These are phyloP conservation scores for Baryphthengus martii DNA, from an alignment of 2,113 vertebrate genomes.

Conservation along the genomic window DNA sequence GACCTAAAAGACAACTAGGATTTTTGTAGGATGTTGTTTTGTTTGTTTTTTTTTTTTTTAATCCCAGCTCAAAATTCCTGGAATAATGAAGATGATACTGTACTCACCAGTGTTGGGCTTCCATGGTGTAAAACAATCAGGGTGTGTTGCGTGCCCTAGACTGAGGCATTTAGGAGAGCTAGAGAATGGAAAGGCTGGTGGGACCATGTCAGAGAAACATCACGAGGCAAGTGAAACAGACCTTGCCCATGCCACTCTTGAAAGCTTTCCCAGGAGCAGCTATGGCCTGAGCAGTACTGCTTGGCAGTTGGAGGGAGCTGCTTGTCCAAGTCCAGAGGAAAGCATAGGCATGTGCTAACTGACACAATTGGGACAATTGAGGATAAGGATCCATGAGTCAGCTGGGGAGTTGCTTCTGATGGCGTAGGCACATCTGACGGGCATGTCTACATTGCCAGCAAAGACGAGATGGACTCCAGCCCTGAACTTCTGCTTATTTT, in stretches of 20 bases:
- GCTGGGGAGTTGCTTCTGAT: not conserved
- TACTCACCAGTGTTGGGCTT: not conserved
- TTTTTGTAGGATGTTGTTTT: not conserved
- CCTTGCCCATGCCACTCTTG: not conserved
- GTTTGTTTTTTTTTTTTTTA: not conserved
- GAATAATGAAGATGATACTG: not conserved
- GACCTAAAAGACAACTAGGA: not conserved
- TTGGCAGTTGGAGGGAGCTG: not conserved
- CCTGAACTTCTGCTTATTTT: not conserved
- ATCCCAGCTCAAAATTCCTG: not conserved
- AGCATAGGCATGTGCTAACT: not conserved
- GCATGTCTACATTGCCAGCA: not conserved
- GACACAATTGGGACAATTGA: accelerated
- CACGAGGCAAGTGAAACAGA: not conserved
- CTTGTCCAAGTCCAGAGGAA: not conserved
- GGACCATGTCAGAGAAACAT: not conserved
- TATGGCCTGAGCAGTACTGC: not conserved
- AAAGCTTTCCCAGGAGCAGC: not conserved
- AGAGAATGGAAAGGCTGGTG: not conserved
- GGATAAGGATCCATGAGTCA: not conserved
- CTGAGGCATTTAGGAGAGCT: not conserved
- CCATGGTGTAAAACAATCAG: not conserved
- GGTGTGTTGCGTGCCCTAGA: not conserved
- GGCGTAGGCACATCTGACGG: not conserved
- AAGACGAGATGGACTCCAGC: not conserved